These are phyloP conservation scores for Rhincodon typus DNA, from an alignment of 2,797 vertebrate genomes.

Conservation along the genomic window DNA sequence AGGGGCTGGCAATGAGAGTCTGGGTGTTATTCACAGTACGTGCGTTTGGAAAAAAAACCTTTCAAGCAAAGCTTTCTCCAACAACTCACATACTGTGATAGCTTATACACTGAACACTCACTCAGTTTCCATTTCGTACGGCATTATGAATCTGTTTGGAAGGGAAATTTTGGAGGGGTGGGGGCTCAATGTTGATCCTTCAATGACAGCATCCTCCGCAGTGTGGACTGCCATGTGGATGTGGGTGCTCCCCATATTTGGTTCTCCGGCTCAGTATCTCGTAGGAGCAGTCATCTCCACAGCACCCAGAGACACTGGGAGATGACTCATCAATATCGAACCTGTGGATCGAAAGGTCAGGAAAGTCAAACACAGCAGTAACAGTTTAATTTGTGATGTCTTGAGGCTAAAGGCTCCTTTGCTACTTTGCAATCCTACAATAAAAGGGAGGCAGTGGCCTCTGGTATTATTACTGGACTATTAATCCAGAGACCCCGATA, in stretches of 20 bases:
- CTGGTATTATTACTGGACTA: no score
- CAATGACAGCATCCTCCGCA: constrained; percentile 88
- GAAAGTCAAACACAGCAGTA: background rate
- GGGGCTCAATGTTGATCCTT: constrained; percentile 42
- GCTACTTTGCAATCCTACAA: background rate
- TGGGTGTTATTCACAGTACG: constrained; percentile 2
- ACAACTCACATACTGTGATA: background rate
- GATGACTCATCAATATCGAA: constrained; percentile 88
- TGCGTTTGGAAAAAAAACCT: background rate
- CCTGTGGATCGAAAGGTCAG: constrained; percentile 48
- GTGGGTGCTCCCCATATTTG: constrained; percentile 74
- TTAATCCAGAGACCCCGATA: no score
- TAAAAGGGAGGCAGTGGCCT: no score
- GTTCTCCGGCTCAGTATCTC: constrained; percentile 89
- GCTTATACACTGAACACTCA: background rate
- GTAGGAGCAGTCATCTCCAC: constrained; percentile 83
- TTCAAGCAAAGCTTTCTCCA: background rate
- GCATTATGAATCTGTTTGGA: background rate
- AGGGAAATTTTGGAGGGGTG: background rate
- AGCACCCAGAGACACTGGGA: constrained; percentile 85
- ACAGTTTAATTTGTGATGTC: background rate
- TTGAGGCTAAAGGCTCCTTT: background rate
- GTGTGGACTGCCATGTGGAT: constrained; percentile 61
- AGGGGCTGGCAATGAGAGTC: background rate
- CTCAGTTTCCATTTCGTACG: background rate